Evolutionary conservation across 2,113 vertebrate genomes (phyloP), one percentile per base, ranked within the genome.

Genomic region (Dipodomys stephensi): DNA sequence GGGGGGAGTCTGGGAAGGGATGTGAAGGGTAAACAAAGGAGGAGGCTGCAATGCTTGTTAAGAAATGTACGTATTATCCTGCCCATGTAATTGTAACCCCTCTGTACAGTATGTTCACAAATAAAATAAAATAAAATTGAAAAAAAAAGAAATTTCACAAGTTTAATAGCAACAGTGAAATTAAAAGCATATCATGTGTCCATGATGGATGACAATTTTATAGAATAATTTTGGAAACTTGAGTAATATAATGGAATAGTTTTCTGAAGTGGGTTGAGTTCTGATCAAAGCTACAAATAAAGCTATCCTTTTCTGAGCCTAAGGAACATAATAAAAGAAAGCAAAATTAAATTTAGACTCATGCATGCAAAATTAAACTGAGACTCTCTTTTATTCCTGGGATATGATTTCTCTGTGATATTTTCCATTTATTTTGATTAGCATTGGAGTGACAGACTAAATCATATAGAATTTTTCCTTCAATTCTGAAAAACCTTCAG

Each of bases 361-460:
- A 62, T 83, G 28, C 39, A 78, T 86, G 25, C 30, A 78, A 11
- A 68, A 39, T 39, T 39, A 39, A 39, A 39, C 39, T 39, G 82
- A 67, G 71, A 25, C n/a, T 77, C 35, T 30, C 11, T 22, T 69
- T 79, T 77, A 57, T 7, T 46, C 65, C n/a, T 39, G 5, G 27
- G 6, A 49, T 22, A 22, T 39, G 16, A 20, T n/a, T 82, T 76
- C 22, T 49, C 22, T 8, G 39, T 44, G 60, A 8, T 69, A 76
- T 30, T 86, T 90, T 90, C 68, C 4, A 78, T 28, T 72, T 89
- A 69, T 92, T 65, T 81, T 65, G 27, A 74, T 67, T 87, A 8
- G 1, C 11, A 25, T 73, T 87, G 12, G 22, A 74, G 68, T 88
- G 79, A 53, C 7, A 1, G 4, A 16, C 27, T 86, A 90, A 73